These are phyloP conservation scores for Stomorhina lunata DNA, from an alignment of 2,888 invertebrate species.

Conservation along the genomic window DNA sequence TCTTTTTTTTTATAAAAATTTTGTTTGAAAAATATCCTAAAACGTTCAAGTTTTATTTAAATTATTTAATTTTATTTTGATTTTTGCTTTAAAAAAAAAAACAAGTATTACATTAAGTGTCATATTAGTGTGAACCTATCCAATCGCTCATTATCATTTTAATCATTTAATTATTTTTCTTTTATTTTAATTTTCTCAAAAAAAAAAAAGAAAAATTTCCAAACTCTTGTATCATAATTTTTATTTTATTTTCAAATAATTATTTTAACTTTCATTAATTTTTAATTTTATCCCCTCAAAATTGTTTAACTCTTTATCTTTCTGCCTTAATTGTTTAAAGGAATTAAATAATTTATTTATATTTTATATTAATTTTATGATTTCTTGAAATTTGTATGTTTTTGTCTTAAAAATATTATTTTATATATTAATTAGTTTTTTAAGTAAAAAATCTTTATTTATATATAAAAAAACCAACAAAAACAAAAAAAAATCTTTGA, in stretches of 20 bases:
- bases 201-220: conserved; percentile 1
- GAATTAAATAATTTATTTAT: conserved; percentile 14
- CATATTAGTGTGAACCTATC: conserved; percentile 73
- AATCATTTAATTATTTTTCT: conserved; percentile 22
- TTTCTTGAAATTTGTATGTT: conserved; percentile 37
- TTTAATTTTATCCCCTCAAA: background rate
- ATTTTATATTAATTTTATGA: conserved; percentile 5
- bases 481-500: conserved; percentile 28
- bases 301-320: background rate
- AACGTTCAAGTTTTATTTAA: conserved; percentile 13
- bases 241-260: background rate
- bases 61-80: conserved; percentile 18
- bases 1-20: conserved; percentile 50
- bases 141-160: conserved; percentile 29
- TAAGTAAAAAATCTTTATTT: conserved; percentile 57
- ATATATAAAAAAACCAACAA: conserved; percentile 50
- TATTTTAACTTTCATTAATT: background rate
- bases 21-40: conserved; percentile 44
- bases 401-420: conserved; percentile 40
- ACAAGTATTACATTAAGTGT: conserved; percentile 79
- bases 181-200: conserved; percentile 37
- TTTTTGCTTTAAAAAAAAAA: conserved; percentile 31
- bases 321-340: conserved; percentile 23
- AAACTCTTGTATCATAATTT: conserved; percentile 5
- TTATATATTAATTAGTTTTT: conserved; percentile 57